A percentile compares a stretch with the other conserved stretches of the same genome.
Conservation (phyloP, 2,113 vertebrate genomes). For the Mormyrus lacerda region DNA sequence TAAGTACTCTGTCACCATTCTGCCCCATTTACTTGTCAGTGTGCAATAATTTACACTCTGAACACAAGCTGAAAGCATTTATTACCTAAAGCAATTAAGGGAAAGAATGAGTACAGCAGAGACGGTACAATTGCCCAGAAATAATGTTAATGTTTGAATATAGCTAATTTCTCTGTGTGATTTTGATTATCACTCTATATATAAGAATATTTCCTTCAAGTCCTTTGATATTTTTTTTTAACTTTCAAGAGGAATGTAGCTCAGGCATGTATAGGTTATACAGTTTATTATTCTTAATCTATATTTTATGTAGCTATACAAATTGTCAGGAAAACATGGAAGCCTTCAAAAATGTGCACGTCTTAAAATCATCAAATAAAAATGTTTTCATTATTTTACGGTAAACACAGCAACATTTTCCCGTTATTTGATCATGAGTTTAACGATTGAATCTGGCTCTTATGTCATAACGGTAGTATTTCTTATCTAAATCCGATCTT, state of each 20-base stretch:
- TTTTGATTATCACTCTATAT: background rate
- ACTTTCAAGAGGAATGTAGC: background rate
- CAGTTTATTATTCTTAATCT: background rate
- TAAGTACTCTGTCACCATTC: background rate
- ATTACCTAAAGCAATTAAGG: background rate
- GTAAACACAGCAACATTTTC: slow-evolving; percentile 36
- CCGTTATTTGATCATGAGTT: slow-evolving; percentile 56
- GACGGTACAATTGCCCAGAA: background rate
- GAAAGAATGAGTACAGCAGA: background rate
- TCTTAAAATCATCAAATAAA: background rate
- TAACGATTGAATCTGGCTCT: slow-evolving; percentile 60
- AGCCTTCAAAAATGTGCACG: background rate
- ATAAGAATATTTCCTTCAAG: background rate
- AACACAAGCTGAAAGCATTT: background rate
- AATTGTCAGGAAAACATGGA: background rate
- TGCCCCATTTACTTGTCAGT: background rate
- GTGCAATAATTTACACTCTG: background rate
- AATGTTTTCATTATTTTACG: slow-evolving; percentile 12
- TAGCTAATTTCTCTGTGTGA: background rate
- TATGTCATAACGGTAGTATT: slow-evolving; percentile 64
- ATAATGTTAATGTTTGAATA: background rate
- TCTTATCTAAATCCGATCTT: slow-evolving; percentile 55
- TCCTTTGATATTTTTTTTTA: background rate
- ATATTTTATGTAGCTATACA: background rate
- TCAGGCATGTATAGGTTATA: background rate